Conservation (phyloP, 2,888 invertebrate genomes). For the Digitonthophagus gazella region DNA sequence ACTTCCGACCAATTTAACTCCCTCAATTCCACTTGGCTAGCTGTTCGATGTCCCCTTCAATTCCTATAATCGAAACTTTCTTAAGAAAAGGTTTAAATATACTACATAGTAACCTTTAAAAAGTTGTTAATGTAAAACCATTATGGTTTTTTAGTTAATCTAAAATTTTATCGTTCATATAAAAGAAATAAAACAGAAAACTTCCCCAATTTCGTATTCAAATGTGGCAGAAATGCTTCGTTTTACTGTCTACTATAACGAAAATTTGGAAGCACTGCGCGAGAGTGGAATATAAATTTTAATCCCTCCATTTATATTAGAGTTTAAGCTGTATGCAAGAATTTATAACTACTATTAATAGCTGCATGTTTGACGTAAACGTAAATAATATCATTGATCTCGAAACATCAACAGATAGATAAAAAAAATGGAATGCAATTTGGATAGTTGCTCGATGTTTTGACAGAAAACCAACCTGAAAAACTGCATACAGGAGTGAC, state of each 20-base stretch:
- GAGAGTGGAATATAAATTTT: not conserved
- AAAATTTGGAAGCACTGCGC: not conserved
- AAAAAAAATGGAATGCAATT: not conserved
- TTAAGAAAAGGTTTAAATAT: not conserved
- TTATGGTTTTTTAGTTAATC: not conserved
- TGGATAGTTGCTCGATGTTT: not conserved
- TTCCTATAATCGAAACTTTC: not conserved
- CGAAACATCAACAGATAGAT: too few relatives aligned
- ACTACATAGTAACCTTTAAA: not conserved
- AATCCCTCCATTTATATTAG: not conserved
- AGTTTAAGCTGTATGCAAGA: not conserved
- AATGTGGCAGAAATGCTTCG: not conserved
- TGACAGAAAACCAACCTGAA: not conserved
- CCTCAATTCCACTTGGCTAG: not conserved
- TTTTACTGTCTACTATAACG: not conserved
- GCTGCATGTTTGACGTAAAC: too few relatives aligned
- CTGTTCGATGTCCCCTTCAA: not conserved
- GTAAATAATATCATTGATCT: too few relatives aligned
- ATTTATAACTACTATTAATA: too few relatives aligned
- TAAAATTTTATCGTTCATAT: not conserved
- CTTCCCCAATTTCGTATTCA: not conserved
- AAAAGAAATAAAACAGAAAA: not conserved
- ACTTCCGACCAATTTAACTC: not conserved
- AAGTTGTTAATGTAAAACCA: not conserved
- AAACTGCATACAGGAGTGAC: not conserved